Evolutionary conservation across 2,113 vertebrate species (phyloP).

Genomic region (Propithecus coquereli): DNA sequence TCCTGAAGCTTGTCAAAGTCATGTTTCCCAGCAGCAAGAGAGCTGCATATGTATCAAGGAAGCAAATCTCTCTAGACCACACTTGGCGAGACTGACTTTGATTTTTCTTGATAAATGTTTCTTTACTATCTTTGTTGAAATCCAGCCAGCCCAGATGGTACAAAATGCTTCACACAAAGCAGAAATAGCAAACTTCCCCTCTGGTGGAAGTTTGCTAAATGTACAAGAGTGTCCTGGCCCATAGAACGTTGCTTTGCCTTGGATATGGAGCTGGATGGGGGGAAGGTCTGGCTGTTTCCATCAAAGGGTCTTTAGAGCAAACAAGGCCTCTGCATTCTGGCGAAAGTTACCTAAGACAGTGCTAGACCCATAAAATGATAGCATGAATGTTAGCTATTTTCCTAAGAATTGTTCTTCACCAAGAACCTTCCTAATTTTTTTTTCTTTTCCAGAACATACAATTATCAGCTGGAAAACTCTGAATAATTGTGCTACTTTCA

Average conservation of each 20-base stretch:
- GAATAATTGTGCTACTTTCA: not conserved
- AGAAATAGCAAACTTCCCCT: constrained; percentile 46
- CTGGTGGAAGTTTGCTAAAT: not conserved
- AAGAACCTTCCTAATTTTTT: not conserved
- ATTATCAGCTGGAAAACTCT: not conserved
- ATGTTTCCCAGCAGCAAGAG: constrained; percentile 12
- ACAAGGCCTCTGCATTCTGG: rapidly evolving
- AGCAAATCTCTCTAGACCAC: constrained; percentile 52
- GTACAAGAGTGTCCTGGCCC: not conserved
- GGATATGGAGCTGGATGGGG: not conserved
- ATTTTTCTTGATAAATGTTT: constrained; percentile 66
- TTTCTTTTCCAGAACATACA: not conserved
- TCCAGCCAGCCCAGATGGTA: constrained; percentile 67
- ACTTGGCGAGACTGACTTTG: constrained; percentile 47
- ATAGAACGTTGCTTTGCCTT: not conserved
- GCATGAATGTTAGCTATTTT: not conserved
- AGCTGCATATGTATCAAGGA: not conserved
- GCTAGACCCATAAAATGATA: not conserved
- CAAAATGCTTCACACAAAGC: constrained; percentile 21
- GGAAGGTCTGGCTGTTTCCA: not conserved
- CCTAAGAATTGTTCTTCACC: not conserved
- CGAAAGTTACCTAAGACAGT: not conserved
- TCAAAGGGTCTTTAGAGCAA: not conserved
- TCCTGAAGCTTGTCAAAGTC: constrained; percentile 4
- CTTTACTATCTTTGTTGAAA: constrained; percentile 70